These are phyloP conservation scores for Abrostola triplasia DNA, from an alignment of 2,888 invertebrate species.

Conservation along the genomic window DNA sequence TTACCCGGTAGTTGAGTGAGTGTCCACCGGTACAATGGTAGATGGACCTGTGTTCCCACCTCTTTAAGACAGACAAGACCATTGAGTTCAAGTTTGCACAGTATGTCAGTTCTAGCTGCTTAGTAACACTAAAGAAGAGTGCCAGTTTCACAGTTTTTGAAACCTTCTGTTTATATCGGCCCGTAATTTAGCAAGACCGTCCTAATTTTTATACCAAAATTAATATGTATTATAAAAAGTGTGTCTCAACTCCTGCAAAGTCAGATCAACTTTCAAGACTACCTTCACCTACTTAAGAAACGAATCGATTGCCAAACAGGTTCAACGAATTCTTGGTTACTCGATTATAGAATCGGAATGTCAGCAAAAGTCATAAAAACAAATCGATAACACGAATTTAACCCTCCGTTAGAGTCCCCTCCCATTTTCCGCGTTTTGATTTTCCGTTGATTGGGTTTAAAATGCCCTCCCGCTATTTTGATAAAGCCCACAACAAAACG, in stretches of 20 bases:
- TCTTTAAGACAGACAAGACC: not conserved
- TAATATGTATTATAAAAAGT: not conserved
- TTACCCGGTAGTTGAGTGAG: slow-evolving; percentile 22
- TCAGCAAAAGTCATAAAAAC: slow-evolving; percentile 85
- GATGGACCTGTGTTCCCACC: slow-evolving; percentile 1
- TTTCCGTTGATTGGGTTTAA: slow-evolving; percentile 87
- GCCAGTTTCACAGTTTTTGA: not conserved
- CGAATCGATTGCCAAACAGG: slow-evolving; percentile 38
- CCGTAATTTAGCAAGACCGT: too few relatives aligned
- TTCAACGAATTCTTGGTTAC: slow-evolving; percentile 51
- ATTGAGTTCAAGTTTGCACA: not conserved
- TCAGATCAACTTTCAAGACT: slow-evolving; percentile 19
- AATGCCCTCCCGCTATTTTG: slow-evolving; percentile 82
- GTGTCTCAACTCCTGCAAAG: too few relatives aligned
- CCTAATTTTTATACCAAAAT: too few relatives aligned
- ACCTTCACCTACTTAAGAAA: slow-evolving; percentile 35
- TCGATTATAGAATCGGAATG: slow-evolving; percentile 72
- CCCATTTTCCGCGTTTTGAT: slow-evolving; percentile 87
- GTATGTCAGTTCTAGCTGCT: too few relatives aligned
- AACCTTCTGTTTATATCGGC: too few relatives aligned
- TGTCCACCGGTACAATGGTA: slow-evolving; percentile 8
- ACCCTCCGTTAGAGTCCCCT: slow-evolving; percentile 85
- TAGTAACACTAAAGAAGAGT: too few relatives aligned
- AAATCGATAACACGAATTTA: slow-evolving; percentile 86
- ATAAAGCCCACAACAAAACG: slow-evolving; percentile 79